Conservation (phyloP, 2,797 vertebrate genomes). For the Leptoclinus maculatus region DNA sequence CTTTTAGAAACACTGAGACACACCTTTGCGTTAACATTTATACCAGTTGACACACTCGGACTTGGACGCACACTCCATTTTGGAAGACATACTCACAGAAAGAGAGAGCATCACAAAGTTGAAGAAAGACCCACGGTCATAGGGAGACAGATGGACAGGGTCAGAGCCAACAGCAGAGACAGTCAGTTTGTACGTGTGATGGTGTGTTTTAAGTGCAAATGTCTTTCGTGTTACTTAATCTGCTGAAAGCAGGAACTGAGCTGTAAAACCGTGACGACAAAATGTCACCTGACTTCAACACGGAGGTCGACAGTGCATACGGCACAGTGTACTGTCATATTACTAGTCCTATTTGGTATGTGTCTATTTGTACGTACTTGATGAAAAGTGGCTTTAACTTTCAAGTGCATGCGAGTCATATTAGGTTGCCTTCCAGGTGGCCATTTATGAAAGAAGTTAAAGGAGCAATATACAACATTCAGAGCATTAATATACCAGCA, state of each 20-base stretch:
- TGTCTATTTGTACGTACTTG: neutral
- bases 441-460: neutral
- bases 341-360: neutral
- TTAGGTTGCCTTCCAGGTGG: neutral
- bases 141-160: conserved; percentile 80
- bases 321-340: neutral
- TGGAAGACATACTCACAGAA: conserved; percentile 82
- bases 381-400: conserved; percentile 27
- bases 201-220: conserved; percentile 28
- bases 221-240: conserved; percentile 19
- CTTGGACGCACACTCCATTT: conserved; percentile 54
- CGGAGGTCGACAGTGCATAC: neutral
- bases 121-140: conserved; percentile 78
- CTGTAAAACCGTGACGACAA: conserved; percentile 13
- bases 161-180: conserved; percentile 77
- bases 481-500: neutral
- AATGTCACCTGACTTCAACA: conserved; percentile 12
- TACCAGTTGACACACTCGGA: conserved; percentile 33
- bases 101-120: conserved; percentile 73
- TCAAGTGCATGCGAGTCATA: neutral
- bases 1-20: conserved; percentile 39
- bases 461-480: neutral
- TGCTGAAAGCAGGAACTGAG: conserved; percentile 24
- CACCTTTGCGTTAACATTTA: neutral
- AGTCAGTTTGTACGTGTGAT: conserved; percentile 54